Conservation (phyloP, 2,113 vertebrate genomes). For the Chaenogobius annularis region DNA sequence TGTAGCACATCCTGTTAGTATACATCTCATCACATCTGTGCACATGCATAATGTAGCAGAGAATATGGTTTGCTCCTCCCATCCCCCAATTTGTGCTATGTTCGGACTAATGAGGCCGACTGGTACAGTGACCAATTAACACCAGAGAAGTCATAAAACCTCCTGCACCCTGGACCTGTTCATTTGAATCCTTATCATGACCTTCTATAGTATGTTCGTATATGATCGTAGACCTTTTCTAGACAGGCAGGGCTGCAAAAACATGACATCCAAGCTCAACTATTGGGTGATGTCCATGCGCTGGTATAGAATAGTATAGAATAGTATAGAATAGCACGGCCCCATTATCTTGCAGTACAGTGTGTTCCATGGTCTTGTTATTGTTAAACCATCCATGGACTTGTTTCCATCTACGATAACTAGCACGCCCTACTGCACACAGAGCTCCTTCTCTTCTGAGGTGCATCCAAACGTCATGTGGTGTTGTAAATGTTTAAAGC, state of each 20-base stretch:
- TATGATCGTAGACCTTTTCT: background rate
- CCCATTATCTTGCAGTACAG: background rate
- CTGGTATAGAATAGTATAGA: background rate
- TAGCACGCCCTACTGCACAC: background rate
- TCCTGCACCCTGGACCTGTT: background rate
- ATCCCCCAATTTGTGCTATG: background rate
- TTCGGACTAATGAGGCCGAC: background rate
- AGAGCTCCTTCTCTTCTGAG: background rate
- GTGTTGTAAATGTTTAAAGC: slow-evolving; percentile 40
- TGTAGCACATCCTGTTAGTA: background rate
- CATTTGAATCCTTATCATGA: background rate
- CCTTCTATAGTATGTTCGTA: background rate
- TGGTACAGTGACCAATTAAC: background rate
- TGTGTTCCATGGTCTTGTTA: slow-evolving; percentile 1
- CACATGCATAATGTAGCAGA: background rate
- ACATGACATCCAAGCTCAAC: background rate
- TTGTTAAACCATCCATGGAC: slow-evolving; percentile 1
- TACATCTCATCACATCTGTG: background rate
- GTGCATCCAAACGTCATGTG: slow-evolving; percentile 19
- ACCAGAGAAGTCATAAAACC: background rate
- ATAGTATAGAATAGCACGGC: background rate
- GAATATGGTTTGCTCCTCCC: background rate
- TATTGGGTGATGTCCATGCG: background rate
- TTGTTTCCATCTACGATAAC: slow-evolving; percentile 2
- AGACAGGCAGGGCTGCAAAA: background rate